These are phyloP conservation scores for Nemoura dubitans DNA, from an alignment of 2,888 invertebrate genomes.

Conservation along the genomic window DNA sequence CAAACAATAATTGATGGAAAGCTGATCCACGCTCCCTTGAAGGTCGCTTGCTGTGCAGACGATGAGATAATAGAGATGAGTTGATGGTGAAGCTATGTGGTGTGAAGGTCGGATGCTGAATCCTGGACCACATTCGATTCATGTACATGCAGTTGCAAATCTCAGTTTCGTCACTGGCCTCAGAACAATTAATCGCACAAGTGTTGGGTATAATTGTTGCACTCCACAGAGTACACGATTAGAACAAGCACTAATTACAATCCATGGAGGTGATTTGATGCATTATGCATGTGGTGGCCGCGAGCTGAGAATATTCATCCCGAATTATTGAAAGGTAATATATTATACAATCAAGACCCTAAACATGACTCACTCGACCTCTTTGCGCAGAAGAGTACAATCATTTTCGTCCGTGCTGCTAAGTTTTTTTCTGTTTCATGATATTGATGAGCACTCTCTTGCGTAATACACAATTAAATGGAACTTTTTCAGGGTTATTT, in stretches of 20 bases:
- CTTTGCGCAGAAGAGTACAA: background rate
- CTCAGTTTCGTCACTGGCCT: slow-evolving; percentile 14
- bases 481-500: background rate
- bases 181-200: slow-evolving; percentile 2
- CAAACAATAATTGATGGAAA: slow-evolving; percentile 21
- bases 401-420: background rate
- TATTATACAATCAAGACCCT: background rate
- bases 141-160: background rate
- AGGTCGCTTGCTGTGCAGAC: slow-evolving; percentile 8
- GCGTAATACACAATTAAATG: background rate
- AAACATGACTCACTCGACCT: background rate
- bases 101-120: slow-evolving; percentile 25
- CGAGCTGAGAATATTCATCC: background rate
- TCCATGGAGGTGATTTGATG: background rate
- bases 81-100: slow-evolving; percentile 2
- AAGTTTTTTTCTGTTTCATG: background rate
- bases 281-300: background rate
- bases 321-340: background rate
- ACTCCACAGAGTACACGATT: background rate
- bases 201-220: background rate
- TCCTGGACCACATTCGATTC: slow-evolving; percentile 23
- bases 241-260: background rate
- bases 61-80: slow-evolving; percentile 18
- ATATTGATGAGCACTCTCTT: background rate
- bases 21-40: background rate